Evolutionary conservation across 2,797 vertebrate genomes (phyloP).

Genomic region (Tenualosa ilisha): DNA sequence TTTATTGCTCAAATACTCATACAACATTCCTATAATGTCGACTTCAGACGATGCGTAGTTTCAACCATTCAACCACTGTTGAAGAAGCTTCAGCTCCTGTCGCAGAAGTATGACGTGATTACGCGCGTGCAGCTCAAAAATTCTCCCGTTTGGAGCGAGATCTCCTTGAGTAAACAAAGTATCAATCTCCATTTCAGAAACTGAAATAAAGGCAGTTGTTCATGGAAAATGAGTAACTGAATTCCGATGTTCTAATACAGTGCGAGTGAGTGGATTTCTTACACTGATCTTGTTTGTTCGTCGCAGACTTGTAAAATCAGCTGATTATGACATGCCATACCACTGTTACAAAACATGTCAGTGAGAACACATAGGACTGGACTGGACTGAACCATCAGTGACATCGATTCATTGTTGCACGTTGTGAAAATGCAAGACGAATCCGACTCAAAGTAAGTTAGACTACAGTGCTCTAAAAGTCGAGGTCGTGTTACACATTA

Average conservation of each 20-base stretch:
- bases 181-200: neutral
- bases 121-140: neutral
- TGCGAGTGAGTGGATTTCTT: neutral
- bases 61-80: neutral
- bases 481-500: neutral
- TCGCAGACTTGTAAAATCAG: neutral
- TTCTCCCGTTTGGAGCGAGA: neutral
- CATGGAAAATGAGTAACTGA: neutral
- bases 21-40: too few species aligned
- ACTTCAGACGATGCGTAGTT: neutral
- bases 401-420: neutral
- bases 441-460: conserved; percentile 7
- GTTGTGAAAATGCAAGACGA: neutral
- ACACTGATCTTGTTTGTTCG: neutral
- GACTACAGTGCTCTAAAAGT: neutral
- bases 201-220: too few species aligned
- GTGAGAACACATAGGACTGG: neutral
- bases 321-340: neutral
- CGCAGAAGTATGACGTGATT: neutral
- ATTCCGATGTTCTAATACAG: neutral
- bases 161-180: neutral
- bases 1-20: neutral
- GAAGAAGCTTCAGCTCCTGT: neutral
- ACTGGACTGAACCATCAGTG: neutral
- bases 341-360: neutral